phyloP scores from a whole-genome alignment of 2,888 invertebrate genomes.

The Philopedon plagiatum region DNA sequence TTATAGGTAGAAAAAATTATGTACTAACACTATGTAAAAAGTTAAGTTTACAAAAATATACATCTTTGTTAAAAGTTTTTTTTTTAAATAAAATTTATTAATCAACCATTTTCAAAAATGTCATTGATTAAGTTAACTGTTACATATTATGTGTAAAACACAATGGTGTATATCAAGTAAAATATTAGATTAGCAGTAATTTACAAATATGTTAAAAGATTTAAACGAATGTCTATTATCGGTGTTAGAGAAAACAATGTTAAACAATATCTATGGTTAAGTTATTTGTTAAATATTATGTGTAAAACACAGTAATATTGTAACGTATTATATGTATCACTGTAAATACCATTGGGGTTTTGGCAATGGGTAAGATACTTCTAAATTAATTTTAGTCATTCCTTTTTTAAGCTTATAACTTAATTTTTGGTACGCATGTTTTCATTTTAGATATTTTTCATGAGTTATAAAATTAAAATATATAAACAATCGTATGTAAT shows the following conservation, averaged over 20 bases:
- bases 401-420: too few species aligned
- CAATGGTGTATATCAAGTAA: too few species aligned
- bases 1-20: too few species aligned
- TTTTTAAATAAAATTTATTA: too few species aligned
- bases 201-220: background rate
- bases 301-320: slow-evolving; percentile 5
- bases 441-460: slow-evolving; percentile 1
- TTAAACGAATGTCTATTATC: background rate
- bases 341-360: slow-evolving; percentile 12
- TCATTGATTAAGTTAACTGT: too few species aligned
- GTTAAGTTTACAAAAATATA: too few species aligned
- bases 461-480: background rate
- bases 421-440: background rate
- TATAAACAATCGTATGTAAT: background rate
- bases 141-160: too few species aligned
- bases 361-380: too few species aligned
- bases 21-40: too few species aligned
- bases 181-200: background rate
- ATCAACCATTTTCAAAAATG: too few species aligned
- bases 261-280: slow-evolving; percentile 11
- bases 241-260: background rate
- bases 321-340: slow-evolving; percentile 13
- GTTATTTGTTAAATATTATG: slow-evolving; percentile 4
- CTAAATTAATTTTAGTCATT: too few species aligned
- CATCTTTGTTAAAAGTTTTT: too few species aligned